Evolutionary conservation across 2,113 vertebrate genomes (phyloP).

Genomic region (Leiothrix lutea): DNA sequence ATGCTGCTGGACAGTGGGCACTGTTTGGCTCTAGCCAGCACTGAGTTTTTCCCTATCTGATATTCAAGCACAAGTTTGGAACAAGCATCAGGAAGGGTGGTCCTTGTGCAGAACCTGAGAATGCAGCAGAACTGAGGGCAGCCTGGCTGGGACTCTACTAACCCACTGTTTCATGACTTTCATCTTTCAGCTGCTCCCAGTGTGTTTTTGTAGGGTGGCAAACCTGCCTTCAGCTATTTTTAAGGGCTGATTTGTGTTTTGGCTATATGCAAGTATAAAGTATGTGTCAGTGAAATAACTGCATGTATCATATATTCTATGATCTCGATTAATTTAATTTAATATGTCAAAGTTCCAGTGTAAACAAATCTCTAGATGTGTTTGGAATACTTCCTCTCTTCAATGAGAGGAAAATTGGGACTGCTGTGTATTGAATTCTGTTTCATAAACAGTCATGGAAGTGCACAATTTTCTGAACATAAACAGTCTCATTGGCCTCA

Average conservation of each 20-base stretch:
- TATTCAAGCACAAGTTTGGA: not conserved
- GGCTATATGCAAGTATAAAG: not conserved
- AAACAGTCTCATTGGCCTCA: not conserved
- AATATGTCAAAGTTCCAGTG: not conserved
- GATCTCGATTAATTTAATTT: not conserved
- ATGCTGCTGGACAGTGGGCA: fast-evolving
- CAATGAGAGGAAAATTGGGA: not conserved
- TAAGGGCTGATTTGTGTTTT: not conserved
- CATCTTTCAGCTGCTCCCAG: not conserved
- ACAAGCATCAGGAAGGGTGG: not conserved
- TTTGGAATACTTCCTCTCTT: not conserved
- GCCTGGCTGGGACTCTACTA: not conserved
- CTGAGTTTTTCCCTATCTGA: not conserved
- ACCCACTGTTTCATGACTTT: not conserved
- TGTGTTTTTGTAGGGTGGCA: not conserved
- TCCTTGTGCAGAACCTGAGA: not conserved
- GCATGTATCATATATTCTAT: not conserved
- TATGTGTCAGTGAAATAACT: not conserved
- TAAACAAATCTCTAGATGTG: not conserved
- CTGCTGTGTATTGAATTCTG: not conserved
- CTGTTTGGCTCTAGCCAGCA: not conserved
- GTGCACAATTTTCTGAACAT: not conserved
- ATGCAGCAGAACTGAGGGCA: not conserved
- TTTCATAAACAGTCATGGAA: not conserved
- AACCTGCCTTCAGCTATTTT: not conserved